Evolutionary conservation across 2,113 vertebrate genomes (phyloP).

Genomic region (Cephalopterus ornatus): DNA sequence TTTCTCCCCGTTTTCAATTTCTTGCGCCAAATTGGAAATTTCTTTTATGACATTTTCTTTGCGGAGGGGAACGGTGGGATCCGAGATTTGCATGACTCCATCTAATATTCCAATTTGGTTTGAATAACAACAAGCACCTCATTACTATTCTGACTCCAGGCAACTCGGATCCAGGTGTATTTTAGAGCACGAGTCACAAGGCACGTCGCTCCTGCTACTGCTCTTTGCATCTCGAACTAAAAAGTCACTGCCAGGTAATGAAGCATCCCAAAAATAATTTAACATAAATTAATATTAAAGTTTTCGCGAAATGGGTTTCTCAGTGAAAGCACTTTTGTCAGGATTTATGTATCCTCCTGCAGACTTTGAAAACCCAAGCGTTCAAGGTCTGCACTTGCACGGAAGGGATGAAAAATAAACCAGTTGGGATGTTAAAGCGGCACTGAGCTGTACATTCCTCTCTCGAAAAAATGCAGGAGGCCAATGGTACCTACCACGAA

Average conservation of each 20-base stretch:
- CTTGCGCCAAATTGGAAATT: slow-evolving; percentile 46
- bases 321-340: not conserved
- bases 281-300: slow-evolving; percentile 39
- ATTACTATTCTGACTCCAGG: not conserved
- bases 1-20: slow-evolving; percentile 43
- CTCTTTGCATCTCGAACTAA: not conserved
- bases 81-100: not conserved
- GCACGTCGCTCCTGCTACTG: not conserved
- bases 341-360: not conserved
- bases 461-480: not conserved
- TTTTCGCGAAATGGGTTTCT: not conserved
- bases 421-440: not conserved
- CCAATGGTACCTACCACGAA: not conserved
- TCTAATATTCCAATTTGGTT: not conserved
- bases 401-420: not conserved
- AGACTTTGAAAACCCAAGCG: not conserved
- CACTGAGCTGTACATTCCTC: not conserved
- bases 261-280: not conserved
- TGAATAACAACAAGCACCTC: slow-evolving; percentile 1
- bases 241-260: not conserved
- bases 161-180: not conserved
- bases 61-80: not conserved
- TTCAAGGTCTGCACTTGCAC: not conserved
- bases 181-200: not conserved
- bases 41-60: slow-evolving; percentile 26